phyloP scores from a whole-genome alignment of 2,888 invertebrate genomes.

The Cheilosia grossa region DNA sequence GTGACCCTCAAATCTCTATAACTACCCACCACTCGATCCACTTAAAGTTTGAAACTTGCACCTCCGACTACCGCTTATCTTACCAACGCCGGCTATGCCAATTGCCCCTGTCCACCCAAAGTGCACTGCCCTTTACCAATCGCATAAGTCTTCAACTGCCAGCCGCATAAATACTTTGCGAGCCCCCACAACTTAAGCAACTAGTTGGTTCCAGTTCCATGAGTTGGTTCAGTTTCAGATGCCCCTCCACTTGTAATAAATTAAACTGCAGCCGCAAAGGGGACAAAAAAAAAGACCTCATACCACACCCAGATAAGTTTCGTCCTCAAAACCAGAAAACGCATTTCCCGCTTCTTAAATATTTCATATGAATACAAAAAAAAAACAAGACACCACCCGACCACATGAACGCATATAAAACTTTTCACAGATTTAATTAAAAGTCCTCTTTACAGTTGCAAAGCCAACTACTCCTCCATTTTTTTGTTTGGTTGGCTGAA shows the following conservation, averaged over 20 bases:
- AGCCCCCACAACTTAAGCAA: slow-evolving; percentile 22
- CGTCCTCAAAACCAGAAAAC: slow-evolving; percentile 10
- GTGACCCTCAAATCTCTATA: no score
- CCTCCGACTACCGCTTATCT: background rate
- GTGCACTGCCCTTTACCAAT: background rate
- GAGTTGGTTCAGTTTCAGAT: background rate
- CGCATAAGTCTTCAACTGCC: background rate
- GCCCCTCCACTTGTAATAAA: slow-evolving; percentile 5
- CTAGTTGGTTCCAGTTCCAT: slow-evolving; percentile 40
- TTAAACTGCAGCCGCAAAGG: background rate
- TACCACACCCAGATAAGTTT: slow-evolving; percentile 38
- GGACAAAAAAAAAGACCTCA: slow-evolving; percentile 7
- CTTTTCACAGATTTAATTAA: slow-evolving; percentile 63
- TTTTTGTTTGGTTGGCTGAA: background rate
- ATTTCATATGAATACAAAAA: slow-evolving; percentile 32
- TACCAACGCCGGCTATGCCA: no score
- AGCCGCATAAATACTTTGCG: background rate
- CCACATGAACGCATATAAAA: slow-evolving; percentile 44
- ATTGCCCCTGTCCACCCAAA: background rate
- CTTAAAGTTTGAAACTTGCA: background rate
- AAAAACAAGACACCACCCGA: background rate
- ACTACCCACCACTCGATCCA: no score
- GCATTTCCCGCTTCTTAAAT: slow-evolving; percentile 21
- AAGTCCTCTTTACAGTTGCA: slow-evolving; percentile 46
- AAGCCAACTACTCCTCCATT: slow-evolving; percentile 13